phyloP scores from a whole-genome alignment of 2,888 invertebrate species.

The Panzeria rudis region DNA sequence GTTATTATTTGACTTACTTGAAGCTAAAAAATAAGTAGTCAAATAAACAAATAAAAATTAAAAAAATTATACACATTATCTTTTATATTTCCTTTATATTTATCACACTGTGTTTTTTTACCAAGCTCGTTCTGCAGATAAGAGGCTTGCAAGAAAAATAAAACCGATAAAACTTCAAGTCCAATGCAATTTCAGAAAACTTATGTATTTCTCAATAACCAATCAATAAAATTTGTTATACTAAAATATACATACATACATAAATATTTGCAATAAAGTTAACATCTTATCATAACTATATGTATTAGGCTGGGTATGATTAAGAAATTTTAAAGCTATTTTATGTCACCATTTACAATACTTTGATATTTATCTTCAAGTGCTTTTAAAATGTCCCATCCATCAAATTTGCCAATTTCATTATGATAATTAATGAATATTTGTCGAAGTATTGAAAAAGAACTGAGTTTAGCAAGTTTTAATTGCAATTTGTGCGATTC shows the following conservation, averaged over 20 bases:
- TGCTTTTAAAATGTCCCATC: conserved; percentile 73
- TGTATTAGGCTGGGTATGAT: not conserved
- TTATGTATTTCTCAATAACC: not conserved
- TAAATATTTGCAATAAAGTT: not conserved
- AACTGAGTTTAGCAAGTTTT: conserved; percentile 74
- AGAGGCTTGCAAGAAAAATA: too few relatives aligned
- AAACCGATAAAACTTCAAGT: too few relatives aligned
- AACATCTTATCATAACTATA: not conserved
- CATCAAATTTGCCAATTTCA: conserved; percentile 59
- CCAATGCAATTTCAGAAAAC: too few relatives aligned
- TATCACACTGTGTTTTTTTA: too few relatives aligned
- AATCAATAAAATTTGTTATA: not conserved
- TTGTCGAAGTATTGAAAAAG: conserved; percentile 75
- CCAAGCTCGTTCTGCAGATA: too few relatives aligned
- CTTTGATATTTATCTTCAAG: conserved; percentile 73
- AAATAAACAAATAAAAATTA: too few relatives aligned
- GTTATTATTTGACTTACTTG: too few relatives aligned
- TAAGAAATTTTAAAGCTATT: not conserved
- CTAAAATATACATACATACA: not conserved
- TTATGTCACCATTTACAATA: conserved; percentile 58
- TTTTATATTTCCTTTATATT: too few relatives aligned
- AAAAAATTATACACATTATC: too few relatives aligned
- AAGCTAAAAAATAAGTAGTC: too few relatives aligned
- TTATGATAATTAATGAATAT: conserved; percentile 75
- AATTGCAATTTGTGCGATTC: conserved; percentile 74